Base-by-base conservation (phyloP, 2,888 invertebrate genomes). In the Sipunculus nudus region DNA sequence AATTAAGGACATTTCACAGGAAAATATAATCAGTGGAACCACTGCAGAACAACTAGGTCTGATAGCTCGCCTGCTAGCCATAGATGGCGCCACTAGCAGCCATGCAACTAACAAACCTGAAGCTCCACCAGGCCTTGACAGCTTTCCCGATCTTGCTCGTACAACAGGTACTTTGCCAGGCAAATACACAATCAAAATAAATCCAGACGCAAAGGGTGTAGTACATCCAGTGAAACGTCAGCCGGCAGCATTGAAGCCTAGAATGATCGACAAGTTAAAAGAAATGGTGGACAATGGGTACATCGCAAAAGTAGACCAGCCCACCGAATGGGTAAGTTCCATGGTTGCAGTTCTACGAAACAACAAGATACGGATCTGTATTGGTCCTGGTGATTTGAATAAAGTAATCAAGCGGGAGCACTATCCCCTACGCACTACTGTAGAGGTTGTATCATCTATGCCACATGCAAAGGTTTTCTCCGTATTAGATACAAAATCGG, bases 261-360 rank as follows among this genome's bases (percentile, higher is more conserved):
- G 29, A 35, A 62, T 61, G 28, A 59, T 60, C 28, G 57, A 57
- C 25, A 68, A 70, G 53, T 55, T 74, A n/a, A 32, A 58, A 16
- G 64, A 71, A 59, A 72, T 71, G 69, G 69, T 69, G 21, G 21
- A 13, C 40, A 56, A 65, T 43, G 65, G 62, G 1, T 65, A 64
- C 46, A 70, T 68, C 6, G 62, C 64, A 25, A 55, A 52, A 23
- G 68, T 64, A 8, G 26, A 59, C 5, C 46, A 65, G 29, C 70
- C 72, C 32, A 71, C 71, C 8, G 64, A 72, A 52, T 69, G 70
- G 68, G 68, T 71, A 19, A 66, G 66, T 45, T 67, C 67, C 2
- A 72, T 70, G 69, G 69, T 63, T 8, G 64, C 67, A 1, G 53
- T 65, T 2, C 25, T 61, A 6, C 38, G 49, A 38, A 63, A 65